Percentiles rank a stretch among this genome's conserved stretches.
Conservation (phyloP, 2,797 vertebrate species). For the Myripristis jacobus region DNA sequence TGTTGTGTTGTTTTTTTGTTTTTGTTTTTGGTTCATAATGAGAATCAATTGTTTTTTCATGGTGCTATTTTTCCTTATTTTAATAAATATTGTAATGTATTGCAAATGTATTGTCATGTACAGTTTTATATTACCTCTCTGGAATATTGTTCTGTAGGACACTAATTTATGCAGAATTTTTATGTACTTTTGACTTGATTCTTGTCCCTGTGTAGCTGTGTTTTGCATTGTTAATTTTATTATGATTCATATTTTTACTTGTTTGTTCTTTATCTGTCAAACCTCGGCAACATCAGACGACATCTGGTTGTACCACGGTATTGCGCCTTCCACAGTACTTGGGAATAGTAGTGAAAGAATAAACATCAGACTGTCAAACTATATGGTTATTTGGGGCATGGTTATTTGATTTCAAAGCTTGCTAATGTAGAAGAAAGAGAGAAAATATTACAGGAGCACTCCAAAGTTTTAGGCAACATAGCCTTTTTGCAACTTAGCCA, state of each 20-base stretch:
- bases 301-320: slow-evolving; percentile 60
- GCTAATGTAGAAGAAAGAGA: slow-evolving; percentile 18
- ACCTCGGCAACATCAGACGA: slow-evolving; percentile 52
- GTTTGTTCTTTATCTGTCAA: slow-evolving; percentile 72
- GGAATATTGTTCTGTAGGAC: slow-evolving; percentile 77
- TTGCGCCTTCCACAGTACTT: slow-evolving; percentile 61
- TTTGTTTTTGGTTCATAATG: slow-evolving; percentile 58
- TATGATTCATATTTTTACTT: slow-evolving; percentile 64
- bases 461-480: no score
- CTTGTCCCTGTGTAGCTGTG: slow-evolving; percentile 74
- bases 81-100: slow-evolving; percentile 84
- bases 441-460: slow-evolving; percentile 6
- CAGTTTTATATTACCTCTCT: slow-evolving; percentile 84
- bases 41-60: slow-evolving; percentile 58
- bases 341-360: slow-evolving; percentile 77
- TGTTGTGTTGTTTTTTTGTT: no score
- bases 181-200: slow-evolving; percentile 78
- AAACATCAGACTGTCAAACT: slow-evolving; percentile 77
- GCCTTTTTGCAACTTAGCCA: no score
- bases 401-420: slow-evolving; percentile 69
- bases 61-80: slow-evolving; percentile 80
- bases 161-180: slow-evolving; percentile 82
- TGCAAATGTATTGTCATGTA: slow-evolving; percentile 85
- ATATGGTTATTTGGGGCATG: slow-evolving; percentile 68
- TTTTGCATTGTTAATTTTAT: slow-evolving; percentile 78